A percentile compares a stretch with the other conserved stretches of the same genome.
Evolutionary conservation across 2,797 vertebrate genomes (phyloP).

Genomic region (Synanceia verrucosa): DNA sequence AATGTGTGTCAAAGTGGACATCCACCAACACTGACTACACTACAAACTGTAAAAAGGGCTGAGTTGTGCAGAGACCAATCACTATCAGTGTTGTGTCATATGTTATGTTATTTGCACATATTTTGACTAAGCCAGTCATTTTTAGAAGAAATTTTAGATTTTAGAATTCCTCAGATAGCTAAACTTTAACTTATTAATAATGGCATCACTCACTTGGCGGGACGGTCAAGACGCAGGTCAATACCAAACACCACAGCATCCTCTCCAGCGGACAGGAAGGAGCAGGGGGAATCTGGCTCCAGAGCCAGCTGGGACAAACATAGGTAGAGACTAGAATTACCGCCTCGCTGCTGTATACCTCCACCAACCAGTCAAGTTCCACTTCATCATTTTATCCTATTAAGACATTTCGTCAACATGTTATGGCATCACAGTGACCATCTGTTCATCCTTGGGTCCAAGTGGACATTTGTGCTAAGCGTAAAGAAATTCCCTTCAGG

Average conservation of each 20-base stretch:
- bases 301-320: constrained; percentile 87
- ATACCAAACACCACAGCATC: constrained; percentile 96
- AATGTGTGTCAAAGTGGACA: background rate
- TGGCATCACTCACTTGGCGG: constrained; percentile 89
- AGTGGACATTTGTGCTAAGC: background rate
- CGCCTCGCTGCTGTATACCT: background rate
- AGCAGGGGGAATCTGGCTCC: constrained; percentile 95
- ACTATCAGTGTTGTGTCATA: background rate
- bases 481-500: background rate
- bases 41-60: background rate
- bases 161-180: background rate
- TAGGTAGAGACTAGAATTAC: background rate
- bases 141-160: background rate
- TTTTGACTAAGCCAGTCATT: background rate
- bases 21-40: background rate
- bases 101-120: background rate
- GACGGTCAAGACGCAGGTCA: constrained; percentile 92
- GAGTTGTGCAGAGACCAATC: background rate
- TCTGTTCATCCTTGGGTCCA: background rate
- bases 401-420: background rate
- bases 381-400: background rate
- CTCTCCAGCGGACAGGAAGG: constrained; percentile 95
- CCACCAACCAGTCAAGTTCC: background rate
- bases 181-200: background rate
- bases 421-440: background rate